Evolutionary conservation across 2,888 invertebrate genomes (phyloP).

Genomic region (Lamproptera curius): DNA sequence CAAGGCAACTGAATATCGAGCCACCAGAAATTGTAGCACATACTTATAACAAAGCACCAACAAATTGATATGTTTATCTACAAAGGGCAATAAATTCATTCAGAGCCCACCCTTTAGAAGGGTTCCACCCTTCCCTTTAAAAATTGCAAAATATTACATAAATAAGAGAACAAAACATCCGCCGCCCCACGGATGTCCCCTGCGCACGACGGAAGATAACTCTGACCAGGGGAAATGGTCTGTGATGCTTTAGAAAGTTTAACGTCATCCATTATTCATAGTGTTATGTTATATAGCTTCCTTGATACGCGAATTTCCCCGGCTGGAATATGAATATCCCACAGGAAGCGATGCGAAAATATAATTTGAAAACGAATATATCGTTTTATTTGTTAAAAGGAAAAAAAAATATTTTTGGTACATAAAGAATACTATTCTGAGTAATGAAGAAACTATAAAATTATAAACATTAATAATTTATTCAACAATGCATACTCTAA

Average conservation of each 20-base stretch:
- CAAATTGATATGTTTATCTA: constrained; percentile 23
- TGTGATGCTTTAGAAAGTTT: constrained; percentile 59
- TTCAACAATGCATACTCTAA: too few relatives aligned
- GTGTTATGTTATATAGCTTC: constrained; percentile 8
- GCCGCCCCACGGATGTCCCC: constrained; percentile 43
- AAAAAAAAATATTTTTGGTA: too few relatives aligned
- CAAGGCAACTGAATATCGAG: constrained; percentile 52
- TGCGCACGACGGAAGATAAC: constrained; percentile 46
- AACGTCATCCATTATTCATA: constrained; percentile 61
- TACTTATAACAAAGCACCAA: constrained; percentile 21
- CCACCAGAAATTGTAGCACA: constrained; percentile 60
- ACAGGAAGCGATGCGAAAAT: too few relatives aligned
- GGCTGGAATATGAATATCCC: too few relatives aligned
- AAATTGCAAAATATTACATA: constrained; percentile 75
- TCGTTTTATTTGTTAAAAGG: too few relatives aligned
- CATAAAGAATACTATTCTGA: too few relatives aligned
- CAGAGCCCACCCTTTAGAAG: constrained; percentile 74
- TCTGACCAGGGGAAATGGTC: constrained; percentile 70
- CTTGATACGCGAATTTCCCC: not conserved
- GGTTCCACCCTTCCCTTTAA: constrained; percentile 74
- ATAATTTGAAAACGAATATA: too few relatives aligned
- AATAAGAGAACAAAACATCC: constrained; percentile 63
- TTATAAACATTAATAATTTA: too few relatives aligned
- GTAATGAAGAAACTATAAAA: too few relatives aligned
- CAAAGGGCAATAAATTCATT: constrained; percentile 55